Percentiles rank a stretch among this genome's conserved stretches.
Conservation (phyloP, 2,888 invertebrate genomes). For the Cosmopolites sordidus region DNA sequence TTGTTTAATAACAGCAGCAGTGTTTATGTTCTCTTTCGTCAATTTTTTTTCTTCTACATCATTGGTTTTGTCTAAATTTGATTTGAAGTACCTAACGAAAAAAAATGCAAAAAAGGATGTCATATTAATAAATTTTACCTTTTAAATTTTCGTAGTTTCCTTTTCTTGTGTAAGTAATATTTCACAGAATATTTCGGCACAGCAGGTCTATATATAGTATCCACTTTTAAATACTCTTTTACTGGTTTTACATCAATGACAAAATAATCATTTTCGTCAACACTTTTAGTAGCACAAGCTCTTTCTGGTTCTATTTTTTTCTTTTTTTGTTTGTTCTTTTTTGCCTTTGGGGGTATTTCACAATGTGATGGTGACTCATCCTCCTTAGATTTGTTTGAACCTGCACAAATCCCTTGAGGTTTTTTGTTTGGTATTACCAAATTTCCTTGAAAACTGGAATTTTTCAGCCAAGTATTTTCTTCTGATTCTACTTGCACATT, state of each 20-base stretch:
- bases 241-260: constrained; percentile 44
- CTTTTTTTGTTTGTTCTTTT: constrained; percentile 21
- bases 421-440: constrained; percentile 19
- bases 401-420: background rate
- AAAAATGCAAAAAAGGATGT: background rate
- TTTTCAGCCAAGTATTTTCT: constrained; percentile 40
- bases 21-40: constrained; percentile 35
- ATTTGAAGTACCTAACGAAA: too few relatives aligned
- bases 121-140: constrained; percentile 32
- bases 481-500: constrained; percentile 16
- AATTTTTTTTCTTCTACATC: constrained; percentile 33
- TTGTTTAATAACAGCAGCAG: constrained; percentile 25
- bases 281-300: too few relatives aligned
- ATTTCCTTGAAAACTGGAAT: constrained; percentile 48
- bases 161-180: constrained; percentile 32
- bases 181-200: constrained; percentile 54
- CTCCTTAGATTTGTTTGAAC: background rate
- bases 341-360: constrained; percentile 5
- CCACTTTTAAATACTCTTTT: constrained; percentile 55
- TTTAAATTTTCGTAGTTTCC: constrained; percentile 37
- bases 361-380: constrained; percentile 7
- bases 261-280: constrained; percentile 32
- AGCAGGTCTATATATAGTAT: constrained; percentile 61
- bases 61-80: constrained; percentile 21
- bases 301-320: constrained; percentile 25